Base-by-base conservation (phyloP, 2,888 invertebrate genomes). In the Neoascia interrupta region DNA sequence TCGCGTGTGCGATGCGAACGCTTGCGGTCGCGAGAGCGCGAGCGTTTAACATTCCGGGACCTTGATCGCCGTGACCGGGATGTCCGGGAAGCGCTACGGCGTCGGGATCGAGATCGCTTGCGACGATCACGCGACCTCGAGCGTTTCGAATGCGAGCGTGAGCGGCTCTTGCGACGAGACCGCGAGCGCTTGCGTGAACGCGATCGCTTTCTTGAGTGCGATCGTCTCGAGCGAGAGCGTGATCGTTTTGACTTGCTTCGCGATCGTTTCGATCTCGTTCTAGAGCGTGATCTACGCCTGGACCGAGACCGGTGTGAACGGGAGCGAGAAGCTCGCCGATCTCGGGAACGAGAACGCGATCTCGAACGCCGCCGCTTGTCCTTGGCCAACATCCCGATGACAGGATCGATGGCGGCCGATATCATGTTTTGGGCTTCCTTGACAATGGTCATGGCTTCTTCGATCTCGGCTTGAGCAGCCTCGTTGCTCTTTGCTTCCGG, bases 401-500 rank as follows among this genome's bases (percentile, higher is more conserved):
- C 95, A 0, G 96, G 96, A 89, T 96, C 97, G 81, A 97, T 96
- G 10, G 97, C 96, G 5, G 97, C 97, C 0, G 97, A 96, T 81
- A 98, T 97, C 84, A 97, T 92, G 86, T 95, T 96, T 88, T 98
- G 97, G 0, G 97, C 97, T 89, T 98, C 98, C 86, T 97, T 97
- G 0, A 98, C 97, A 80, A 97, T 91, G 43, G 96, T 95, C 97
- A 99, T 97, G 0, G 97, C 98, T 87, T 97, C 97, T 87, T 98
- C 97, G 63, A 98, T 97, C 90, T 98, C 98, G 41, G 95, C 92
- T 85, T 97, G 96, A 0, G 97, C 97, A 1, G 97, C 97, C 87
- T 97, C 97, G 86, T 97, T 97, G 82, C 96, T 97, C 88, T 98
- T 97, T 0, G 97, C 95, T 87, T 97, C 97, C 0, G 98, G 98